Conservation (phyloP, 2,113 vertebrate species). For the Platysteira castanea region DNA sequence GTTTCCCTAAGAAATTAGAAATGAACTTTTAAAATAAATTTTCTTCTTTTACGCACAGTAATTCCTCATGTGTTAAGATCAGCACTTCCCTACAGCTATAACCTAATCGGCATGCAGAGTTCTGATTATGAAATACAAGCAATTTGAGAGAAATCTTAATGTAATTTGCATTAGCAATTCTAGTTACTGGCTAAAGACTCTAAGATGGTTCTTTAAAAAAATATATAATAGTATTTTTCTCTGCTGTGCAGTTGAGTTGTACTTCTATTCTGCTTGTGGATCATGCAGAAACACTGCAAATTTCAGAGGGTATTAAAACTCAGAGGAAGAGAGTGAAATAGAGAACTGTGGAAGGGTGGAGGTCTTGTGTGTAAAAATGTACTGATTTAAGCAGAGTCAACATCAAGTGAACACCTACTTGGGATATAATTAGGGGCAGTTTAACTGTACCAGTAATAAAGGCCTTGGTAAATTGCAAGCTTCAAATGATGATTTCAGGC, state of each 20-base stretch:
- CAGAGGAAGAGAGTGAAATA: background rate
- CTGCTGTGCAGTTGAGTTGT: background rate
- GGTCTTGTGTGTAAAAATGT: background rate
- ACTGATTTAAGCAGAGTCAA: background rate
- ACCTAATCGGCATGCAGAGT: slow-evolving; percentile 23
- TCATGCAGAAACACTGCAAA: background rate
- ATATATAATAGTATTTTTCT: background rate
- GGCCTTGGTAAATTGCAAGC: background rate
- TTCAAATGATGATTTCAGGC: background rate
- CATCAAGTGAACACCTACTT: background rate
- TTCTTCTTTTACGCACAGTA: background rate
- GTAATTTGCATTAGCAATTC: slow-evolving; percentile 10
- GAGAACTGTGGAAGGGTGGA: background rate
- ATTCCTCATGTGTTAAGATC: slow-evolving; percentile 42
- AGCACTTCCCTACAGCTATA: slow-evolving; percentile 13
- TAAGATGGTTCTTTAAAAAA: background rate
- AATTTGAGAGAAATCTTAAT: slow-evolving; percentile 32
- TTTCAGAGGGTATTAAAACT: background rate
- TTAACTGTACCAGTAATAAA: background rate
- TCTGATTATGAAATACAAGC: slow-evolving; percentile 36
- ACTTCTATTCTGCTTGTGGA: background rate
- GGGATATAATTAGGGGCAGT: background rate
- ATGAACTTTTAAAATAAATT: slow-evolving; percentile 41
- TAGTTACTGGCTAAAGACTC: slow-evolving; percentile 9
- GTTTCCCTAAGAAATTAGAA: slow-evolving; percentile 26